Evolutionary conservation across 2,888 invertebrate genomes (phyloP), one percentile per base, ranked within the genome.

Genomic region (Tholera decimalis): DNA sequence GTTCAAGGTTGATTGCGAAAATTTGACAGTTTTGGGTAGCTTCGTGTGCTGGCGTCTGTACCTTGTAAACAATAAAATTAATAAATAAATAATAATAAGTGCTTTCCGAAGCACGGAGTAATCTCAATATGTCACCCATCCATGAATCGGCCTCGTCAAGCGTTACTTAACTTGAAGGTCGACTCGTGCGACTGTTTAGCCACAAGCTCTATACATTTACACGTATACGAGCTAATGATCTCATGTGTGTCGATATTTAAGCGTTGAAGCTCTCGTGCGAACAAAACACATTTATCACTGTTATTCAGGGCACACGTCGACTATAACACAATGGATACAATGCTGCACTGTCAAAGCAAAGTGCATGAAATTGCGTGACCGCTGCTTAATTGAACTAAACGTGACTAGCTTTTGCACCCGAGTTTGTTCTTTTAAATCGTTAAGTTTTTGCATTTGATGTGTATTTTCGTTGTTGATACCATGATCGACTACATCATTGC

Each of bases 231-330:
- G n/a, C n/a, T 53, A 47, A 51, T 43, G 46, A 56, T 55, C 9
- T 0, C 35, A 43, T 22, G 26, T 15, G 39, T 18, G 43, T 49
- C 58, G 37, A 70, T 76, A 70, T 30, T 24, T 41, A 54, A 66
- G 24, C 43, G 9, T 44, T 30, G 57, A 50, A 54, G 69, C 50
- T 68, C 56, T 65, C 59, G 61, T 59, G 30, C 43, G 28, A 54
- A 62, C 62, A 68, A 60, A 64, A 77, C 63, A 70, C 83, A 83
- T 85, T 76, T 77, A 85, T 86, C 83, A 85, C 70, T 80, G 57
- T 74, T 87, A 88, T 88, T 86, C 82, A 87, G 88, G 82, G 61
- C 88, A 87, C 74, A 79, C 58, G 85, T 86, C 85, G 77, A 79
- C 63, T 68, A 37, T 55, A 77, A 74, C 67, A 88, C 85, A 86